These are phyloP conservation scores for Cepphus grylle DNA, from an alignment of 2,113 vertebrate genomes.

Conservation along the genomic window DNA sequence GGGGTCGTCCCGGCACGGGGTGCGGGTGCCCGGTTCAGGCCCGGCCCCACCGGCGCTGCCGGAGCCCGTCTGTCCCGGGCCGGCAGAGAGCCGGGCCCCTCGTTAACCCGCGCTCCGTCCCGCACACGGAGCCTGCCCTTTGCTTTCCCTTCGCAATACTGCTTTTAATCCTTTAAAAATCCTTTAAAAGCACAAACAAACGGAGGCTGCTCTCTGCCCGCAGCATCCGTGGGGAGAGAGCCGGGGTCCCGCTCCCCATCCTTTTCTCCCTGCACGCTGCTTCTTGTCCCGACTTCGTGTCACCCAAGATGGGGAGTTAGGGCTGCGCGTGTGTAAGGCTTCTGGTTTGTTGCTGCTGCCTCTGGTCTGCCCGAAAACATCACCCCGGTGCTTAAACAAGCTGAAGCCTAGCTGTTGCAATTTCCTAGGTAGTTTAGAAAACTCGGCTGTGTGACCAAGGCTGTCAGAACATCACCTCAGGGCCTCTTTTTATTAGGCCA, in stretches of 20 bases:
- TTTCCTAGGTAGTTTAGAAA: background rate
- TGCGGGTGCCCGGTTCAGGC: no score
- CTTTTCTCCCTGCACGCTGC: accelerated
- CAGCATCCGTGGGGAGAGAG: background rate
- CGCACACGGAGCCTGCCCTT: background rate
- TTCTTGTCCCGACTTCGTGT: background rate
- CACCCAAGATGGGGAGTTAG: background rate
- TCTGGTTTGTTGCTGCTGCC: background rate
- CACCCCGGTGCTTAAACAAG: background rate
- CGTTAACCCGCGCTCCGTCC: background rate
- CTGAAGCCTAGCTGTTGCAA: background rate
- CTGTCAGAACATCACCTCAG: slow-evolving; percentile 18
- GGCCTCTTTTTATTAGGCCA: slow-evolving; percentile 38
- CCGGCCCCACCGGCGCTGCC: background rate
- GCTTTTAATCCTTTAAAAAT: background rate
- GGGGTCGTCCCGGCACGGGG: no score
- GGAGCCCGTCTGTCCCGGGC: background rate
- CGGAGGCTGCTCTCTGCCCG: background rate
- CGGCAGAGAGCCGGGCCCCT: background rate
- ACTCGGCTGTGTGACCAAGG: background rate
- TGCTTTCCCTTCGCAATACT: background rate
- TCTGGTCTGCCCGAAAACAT: background rate
- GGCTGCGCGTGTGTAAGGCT: background rate
- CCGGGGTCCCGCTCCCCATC: background rate
- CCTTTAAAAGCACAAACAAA: background rate